phyloP scores from a whole-genome alignment of 2,888 invertebrate genomes.

The Himalopsyche japonica region DNA sequence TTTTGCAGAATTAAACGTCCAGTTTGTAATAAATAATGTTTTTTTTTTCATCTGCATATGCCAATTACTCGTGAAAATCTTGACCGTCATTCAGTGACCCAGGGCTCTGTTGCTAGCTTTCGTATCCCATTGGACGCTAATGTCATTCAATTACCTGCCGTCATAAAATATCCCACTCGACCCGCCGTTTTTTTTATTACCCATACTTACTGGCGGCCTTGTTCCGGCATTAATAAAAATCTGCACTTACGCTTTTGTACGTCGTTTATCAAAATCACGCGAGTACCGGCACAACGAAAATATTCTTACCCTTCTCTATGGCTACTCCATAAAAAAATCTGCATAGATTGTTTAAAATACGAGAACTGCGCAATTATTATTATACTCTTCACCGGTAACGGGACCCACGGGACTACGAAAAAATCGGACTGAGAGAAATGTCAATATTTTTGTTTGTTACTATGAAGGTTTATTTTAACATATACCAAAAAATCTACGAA shows the following conservation, averaged over 20 bases:
- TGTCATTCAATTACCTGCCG: background rate
- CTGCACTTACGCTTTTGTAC: background rate
- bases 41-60: background rate
- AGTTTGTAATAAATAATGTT: too few relatives aligned
- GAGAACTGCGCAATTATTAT: too few relatives aligned
- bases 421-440: too few relatives aligned
- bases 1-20: too few relatives aligned
- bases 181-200: background rate
- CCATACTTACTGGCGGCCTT: background rate
- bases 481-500: too few relatives aligned
- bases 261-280: background rate
- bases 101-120: background rate
- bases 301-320: too few relatives aligned
- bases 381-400: too few relatives aligned
- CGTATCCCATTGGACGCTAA: background rate
- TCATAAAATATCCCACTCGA: background rate
- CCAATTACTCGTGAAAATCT: background rate
- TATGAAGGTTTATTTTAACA: too few relatives aligned
- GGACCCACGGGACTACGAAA: too few relatives aligned
- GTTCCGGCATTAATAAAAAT: background rate
- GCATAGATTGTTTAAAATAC: too few relatives aligned
- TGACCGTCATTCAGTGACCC: background rate
- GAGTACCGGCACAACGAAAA: background rate
- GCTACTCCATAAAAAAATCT: too few relatives aligned
- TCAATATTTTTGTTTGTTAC: too few relatives aligned